Conservation (phyloP, 2,113 vertebrate species). For the Tychaedon coryphoeus region DNA sequence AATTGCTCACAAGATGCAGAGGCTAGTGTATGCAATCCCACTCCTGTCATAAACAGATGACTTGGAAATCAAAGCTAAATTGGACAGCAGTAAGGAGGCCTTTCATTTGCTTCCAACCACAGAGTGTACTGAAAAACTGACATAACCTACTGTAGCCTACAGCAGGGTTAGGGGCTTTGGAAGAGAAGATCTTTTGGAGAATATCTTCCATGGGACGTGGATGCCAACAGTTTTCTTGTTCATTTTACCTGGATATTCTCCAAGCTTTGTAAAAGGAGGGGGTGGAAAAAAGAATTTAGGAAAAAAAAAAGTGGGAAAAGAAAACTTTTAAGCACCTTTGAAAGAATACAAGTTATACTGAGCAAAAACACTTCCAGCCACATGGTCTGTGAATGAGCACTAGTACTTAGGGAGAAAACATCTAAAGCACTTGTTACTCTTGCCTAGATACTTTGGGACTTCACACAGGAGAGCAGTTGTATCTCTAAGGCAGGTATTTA, state of each 20-base stretch:
- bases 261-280: not conserved
- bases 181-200: not conserved
- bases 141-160: not conserved
- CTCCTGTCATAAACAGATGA: not conserved
- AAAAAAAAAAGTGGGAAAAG: too few species aligned
- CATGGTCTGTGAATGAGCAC: not conserved
- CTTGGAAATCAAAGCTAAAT: not conserved
- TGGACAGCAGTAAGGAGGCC: not conserved
- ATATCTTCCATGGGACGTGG: not conserved
- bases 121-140: not conserved
- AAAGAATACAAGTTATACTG: not conserved
- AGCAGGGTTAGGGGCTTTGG: not conserved
- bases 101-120: not conserved
- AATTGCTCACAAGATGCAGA: not conserved
- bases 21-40: not conserved
- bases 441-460: not conserved
- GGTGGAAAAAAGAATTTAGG: rapidly evolving
- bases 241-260: not conserved
- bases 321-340: not conserved
- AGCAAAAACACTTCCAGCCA: not conserved
- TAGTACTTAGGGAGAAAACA: not conserved
- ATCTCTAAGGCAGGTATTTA: not conserved
- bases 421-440: not conserved
- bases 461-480: not conserved
- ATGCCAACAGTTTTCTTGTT: not conserved